Evolutionary conservation across 2,113 vertebrate species (phyloP).

Genomic region (Junco hyemalis): DNA sequence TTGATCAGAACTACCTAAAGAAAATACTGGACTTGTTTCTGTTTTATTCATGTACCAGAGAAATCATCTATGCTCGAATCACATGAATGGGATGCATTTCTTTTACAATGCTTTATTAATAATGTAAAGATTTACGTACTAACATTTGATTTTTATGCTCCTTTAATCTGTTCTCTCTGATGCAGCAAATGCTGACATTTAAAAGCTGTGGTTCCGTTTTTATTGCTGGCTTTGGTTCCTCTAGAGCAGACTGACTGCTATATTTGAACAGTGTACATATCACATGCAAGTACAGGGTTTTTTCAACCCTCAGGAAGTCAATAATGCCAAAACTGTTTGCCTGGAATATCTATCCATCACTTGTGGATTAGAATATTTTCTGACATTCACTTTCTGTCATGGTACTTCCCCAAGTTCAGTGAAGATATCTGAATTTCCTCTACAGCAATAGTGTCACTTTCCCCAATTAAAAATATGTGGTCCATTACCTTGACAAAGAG

Average conservation of each 20-base stretch:
- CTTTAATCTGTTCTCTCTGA: conserved; percentile 20
- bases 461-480: background rate
- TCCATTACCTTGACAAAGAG: background rate
- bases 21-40: conserved; percentile 5
- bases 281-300: conserved; percentile 26
- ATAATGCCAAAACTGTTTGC: background rate
- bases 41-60: background rate
- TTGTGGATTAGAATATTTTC: background rate
- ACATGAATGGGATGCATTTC: background rate
- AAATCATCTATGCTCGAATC: background rate
- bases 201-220: conserved; percentile 31
- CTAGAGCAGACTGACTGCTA: background rate
- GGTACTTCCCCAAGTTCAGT: background rate
- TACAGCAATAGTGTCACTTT: background rate
- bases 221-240: conserved; percentile 28
- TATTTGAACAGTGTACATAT: conserved; percentile 21
- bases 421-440: background rate
- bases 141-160: background rate
- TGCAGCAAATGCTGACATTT: conserved; percentile 47
- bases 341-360: background rate
- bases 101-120: background rate
- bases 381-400: background rate
- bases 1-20: conserved; percentile 9
- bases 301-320: background rate
- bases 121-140: background rate